Evolutionary conservation across 2,888 invertebrate genomes (phyloP).

Genomic region (Antheraea yamamai): DNA sequence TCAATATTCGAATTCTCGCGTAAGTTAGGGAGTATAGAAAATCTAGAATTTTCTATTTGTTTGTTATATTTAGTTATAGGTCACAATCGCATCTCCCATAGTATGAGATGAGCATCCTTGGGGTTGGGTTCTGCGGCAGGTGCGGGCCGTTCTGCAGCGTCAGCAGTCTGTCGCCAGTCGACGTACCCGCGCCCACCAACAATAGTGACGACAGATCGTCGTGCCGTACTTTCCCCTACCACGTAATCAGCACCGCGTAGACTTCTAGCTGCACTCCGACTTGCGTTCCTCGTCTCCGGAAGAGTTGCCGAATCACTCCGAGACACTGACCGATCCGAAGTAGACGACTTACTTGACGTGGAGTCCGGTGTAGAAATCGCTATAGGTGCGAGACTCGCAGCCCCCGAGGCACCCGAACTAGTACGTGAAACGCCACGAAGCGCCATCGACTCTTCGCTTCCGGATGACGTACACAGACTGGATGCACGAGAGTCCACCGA

Average conservation of each 20-base stretch:
- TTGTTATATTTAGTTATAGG: slow-evolving; percentile 27
- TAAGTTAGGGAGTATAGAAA: slow-evolving; percentile 5
- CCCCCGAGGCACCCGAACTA: slow-evolving; percentile 88
- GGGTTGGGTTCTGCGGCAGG: slow-evolving; percentile 87
- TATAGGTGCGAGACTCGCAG: slow-evolving; percentile 79
- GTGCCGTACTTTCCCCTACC: slow-evolving; percentile 72
- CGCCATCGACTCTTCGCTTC: slow-evolving; percentile 93
- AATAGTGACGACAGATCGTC: slow-evolving; percentile 90
- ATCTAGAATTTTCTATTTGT: not conserved
- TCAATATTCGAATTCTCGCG: slow-evolving; percentile 20
- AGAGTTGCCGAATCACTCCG: slow-evolving; percentile 58
- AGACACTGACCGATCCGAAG: slow-evolving; percentile 66
- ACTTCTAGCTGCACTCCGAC: slow-evolving; percentile 64
- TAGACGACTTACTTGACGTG: slow-evolving; percentile 65
- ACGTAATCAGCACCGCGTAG: slow-evolving; percentile 71
- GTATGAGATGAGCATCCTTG: slow-evolving; percentile 93
- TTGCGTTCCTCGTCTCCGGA: slow-evolving; percentile 42
- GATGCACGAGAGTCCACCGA: slow-evolving; percentile 93
- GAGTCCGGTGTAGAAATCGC: slow-evolving; percentile 75
- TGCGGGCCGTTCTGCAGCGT: slow-evolving; percentile 80
- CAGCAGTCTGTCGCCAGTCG: slow-evolving; percentile 90
- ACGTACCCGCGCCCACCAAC: slow-evolving; percentile 95
- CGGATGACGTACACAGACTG: slow-evolving; percentile 90
- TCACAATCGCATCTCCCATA: slow-evolving; percentile 89
- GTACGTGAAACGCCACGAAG: slow-evolving; percentile 88